Conservation (phyloP, 2,113 vertebrate genomes). For the Terrapene triunguis region DNA sequence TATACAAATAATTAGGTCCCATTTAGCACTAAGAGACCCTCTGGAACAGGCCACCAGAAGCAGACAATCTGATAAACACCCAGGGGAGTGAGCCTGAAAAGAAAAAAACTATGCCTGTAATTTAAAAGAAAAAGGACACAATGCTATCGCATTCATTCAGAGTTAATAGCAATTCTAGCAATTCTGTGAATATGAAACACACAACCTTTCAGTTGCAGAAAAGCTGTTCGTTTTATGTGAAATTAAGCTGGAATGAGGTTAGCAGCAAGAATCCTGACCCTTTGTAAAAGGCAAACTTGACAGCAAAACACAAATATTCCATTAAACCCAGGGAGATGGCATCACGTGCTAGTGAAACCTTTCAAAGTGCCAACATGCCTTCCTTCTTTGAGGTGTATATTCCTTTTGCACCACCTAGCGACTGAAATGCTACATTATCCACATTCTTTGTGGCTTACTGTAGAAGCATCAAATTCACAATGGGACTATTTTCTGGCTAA, state of each 20-base stretch:
- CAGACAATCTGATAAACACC: not conserved
- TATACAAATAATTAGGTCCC: not conserved
- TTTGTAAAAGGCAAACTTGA: not conserved
- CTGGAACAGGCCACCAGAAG: not conserved
- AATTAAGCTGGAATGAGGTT: not conserved
- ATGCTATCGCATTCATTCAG: not conserved
- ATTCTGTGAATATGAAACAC: not conserved
- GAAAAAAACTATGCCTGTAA: not conserved
- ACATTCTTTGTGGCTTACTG: not conserved
- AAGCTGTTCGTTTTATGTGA: not conserved
- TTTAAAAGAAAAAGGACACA: too few species aligned
- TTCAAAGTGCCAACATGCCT: not conserved
- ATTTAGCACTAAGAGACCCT: not conserved
- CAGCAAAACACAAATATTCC: not conserved
- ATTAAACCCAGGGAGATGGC: not conserved
- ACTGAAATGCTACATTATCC: not conserved
- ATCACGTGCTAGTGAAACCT: not conserved
- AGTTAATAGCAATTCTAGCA: too few species aligned
- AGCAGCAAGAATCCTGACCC: not conserved
- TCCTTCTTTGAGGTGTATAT: not conserved
- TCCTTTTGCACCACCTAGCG: constrained; percentile 75
- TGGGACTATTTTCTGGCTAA: not conserved
- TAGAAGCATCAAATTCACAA: not conserved
- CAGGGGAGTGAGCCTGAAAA: rapidly evolving
- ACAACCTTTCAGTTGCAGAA: not conserved